A percentile compares a stretch with the other conserved stretches of the same genome.
Conservation (phyloP, 64 coral and sea anemone genomes). For the Hydrozoanthus tunicans region DNA sequence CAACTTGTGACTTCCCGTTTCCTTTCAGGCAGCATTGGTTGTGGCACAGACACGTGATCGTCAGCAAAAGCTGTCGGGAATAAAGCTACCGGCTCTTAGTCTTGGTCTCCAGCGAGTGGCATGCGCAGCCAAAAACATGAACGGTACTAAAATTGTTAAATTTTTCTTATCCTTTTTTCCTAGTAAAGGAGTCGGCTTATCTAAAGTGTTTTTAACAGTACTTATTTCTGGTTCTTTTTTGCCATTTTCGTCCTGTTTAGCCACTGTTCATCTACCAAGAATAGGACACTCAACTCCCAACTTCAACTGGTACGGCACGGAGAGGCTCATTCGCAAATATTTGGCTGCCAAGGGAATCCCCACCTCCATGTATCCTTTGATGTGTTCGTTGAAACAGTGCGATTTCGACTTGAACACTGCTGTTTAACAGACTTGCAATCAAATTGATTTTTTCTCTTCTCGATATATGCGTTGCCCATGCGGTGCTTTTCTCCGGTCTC, state of each 20-base stretch:
- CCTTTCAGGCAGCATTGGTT: constrained; percentile 64
- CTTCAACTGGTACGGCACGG: constrained; percentile 98
- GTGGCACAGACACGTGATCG: constrained; percentile 90
- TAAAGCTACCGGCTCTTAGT: constrained; percentile 76
- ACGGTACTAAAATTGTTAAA: constrained; percentile 40
- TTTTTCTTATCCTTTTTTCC: not conserved
- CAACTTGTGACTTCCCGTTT: too few species aligned
- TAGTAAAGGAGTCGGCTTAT: not conserved
- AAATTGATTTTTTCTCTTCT: not conserved
- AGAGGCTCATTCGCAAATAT: constrained; percentile 82
- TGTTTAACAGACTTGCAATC: not conserved
- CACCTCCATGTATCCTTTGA: constrained; percentile 83
- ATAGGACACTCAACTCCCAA: constrained; percentile 86
- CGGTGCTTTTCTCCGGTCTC: too few species aligned
- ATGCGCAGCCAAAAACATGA: constrained; percentile 71
- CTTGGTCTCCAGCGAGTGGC: constrained; percentile 62
- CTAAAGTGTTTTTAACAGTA: too few species aligned
- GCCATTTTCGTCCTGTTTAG: constrained; percentile 21
- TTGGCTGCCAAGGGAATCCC: constrained; percentile 68
- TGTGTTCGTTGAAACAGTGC: too few species aligned
- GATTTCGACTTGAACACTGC: not conserved
- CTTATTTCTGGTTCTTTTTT: not conserved
- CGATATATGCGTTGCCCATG: too few species aligned
- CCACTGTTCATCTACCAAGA: constrained; percentile 88
- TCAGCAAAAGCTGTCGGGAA: constrained; percentile 69